A percentile compares a stretch with the other conserved stretches of the same genome.
Evolutionary conservation across 2,888 invertebrate genomes (phyloP).

Genomic region (Eupithecia pulchellata): DNA sequence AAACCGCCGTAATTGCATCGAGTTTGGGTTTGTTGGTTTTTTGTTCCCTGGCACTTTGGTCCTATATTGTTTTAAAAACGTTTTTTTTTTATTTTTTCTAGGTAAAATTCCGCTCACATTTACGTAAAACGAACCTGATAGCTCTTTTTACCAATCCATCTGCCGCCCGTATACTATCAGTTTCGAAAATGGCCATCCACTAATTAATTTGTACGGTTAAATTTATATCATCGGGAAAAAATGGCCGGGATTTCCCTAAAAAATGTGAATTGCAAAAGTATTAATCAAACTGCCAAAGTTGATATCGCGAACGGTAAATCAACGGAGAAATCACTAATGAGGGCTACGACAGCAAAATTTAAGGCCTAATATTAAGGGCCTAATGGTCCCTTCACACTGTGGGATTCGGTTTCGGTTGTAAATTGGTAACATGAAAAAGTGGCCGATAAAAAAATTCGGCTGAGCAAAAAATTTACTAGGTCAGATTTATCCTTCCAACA

Average conservation of each 20-base stretch:
- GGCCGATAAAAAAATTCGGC: neutral
- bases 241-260: constrained; percentile 29
- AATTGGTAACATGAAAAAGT: neutral
- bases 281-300: constrained; percentile 61
- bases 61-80: no score
- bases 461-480: neutral
- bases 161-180: neutral
- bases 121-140: neutral
- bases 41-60: no score
- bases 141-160: neutral
- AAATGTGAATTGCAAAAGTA: constrained; percentile 47
- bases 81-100: neutral
- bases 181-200: neutral
- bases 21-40: no score
- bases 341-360: constrained; percentile 53
- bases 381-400: neutral
- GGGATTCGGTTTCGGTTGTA: neutral
- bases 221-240: constrained; percentile 28
- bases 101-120: neutral
- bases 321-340: constrained; percentile 56
- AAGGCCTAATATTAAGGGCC: constrained; percentile 8
- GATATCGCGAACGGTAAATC: constrained; percentile 44
- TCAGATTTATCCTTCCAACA: neutral
- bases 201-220: neutral
- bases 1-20: no score